Base-by-base conservation (phyloP, 1,140 invertebrate species). In the Macrobrachium nipponense region DNA sequence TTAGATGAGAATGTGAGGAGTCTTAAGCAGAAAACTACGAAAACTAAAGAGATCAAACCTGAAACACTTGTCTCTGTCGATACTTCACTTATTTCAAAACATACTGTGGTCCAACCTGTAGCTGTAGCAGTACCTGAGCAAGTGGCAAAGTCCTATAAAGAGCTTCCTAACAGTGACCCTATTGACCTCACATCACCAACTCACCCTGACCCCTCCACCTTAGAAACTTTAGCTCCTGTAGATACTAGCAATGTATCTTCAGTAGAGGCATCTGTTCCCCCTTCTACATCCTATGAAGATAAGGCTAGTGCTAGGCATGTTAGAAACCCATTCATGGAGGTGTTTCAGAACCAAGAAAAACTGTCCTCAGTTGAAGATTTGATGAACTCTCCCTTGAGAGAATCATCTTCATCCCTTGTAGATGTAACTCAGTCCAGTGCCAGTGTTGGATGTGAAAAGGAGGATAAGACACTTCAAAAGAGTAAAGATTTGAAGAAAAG, bases 111-210 rank as follows among this genome's bases (percentile, higher is more conserved):
- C 51, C 51, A 76, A 68, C 85, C 79, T 81, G 85, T 87, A 68
- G 85, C n/a, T 51, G 77, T 81, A 87, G 81, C 85, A 81, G 85
- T 81, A 81, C 79, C 85, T 87, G 85, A 81, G 85, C 78, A 87
- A 76, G 85, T 87, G 85, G 85, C 85, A 77, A 72, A 23, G 11
- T 60, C 72, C 79, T 87, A 61, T 77, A 81, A 81, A 60, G 23
- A 87, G 11, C 20, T 27, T 60, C 73, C 62, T 82, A 76, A 82
- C 66, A 72, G 27, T 51, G 44, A 44, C 58, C 62, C 73, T 81
- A 23, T 60, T 77, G 23, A 62, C 70, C 73, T 51, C 66, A 17
- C 68, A 78, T n/a, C 20, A 66, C 36, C 64, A 60, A 59, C 79
- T 64, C 36, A 51, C 64, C 43, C 51, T 77, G 72, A 75, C 84